Evolutionary conservation across 2,888 invertebrate species (phyloP).

Genomic region (Marronus borbonicus): DNA sequence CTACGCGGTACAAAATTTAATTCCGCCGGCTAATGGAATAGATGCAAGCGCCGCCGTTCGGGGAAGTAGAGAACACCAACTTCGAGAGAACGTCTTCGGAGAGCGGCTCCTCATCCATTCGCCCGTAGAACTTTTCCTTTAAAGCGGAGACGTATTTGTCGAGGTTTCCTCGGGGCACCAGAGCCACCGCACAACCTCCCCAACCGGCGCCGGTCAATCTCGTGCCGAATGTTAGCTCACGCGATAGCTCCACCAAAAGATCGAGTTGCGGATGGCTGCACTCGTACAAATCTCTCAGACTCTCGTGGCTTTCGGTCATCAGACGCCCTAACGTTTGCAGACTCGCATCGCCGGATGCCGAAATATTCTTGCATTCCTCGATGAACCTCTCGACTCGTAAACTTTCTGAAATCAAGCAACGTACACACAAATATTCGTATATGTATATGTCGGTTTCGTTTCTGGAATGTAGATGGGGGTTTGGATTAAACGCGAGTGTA

Average conservation of each 20-base stretch:
- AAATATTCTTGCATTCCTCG: slow-evolving; percentile 73
- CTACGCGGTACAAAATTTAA: slow-evolving; percentile 39
- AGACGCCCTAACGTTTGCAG: slow-evolving; percentile 80
- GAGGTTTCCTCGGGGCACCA: slow-evolving; percentile 80
- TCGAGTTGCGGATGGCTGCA: slow-evolving; percentile 95
- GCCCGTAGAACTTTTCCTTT: slow-evolving; percentile 80
- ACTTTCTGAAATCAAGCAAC: slow-evolving; percentile 78
- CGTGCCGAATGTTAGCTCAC: slow-evolving; percentile 79
- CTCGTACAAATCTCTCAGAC: slow-evolving; percentile 89
- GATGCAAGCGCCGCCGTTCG: slow-evolving; percentile 78
- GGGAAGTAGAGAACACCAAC: slow-evolving; percentile 83
- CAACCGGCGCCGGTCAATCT: slow-evolving; percentile 97
- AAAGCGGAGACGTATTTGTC: slow-evolving; percentile 79
- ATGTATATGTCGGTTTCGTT: not conserved
- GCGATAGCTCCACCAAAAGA: slow-evolving; percentile 82
- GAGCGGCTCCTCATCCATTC: slow-evolving; percentile 67
- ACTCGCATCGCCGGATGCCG: slow-evolving; percentile 65
- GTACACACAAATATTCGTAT: no score
- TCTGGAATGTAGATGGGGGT: slow-evolving; percentile 1
- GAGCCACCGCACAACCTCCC: slow-evolving; percentile 97
- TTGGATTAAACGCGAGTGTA: not conserved
- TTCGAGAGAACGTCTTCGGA: slow-evolving; percentile 67
- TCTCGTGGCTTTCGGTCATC: slow-evolving; percentile 92
- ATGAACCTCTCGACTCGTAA: slow-evolving; percentile 86
- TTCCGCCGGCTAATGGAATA: slow-evolving; percentile 62